Evolutionary conservation across 2,797 vertebrate species (phyloP), one percentile per base, ranked within the genome.

Genomic region (Chlorospingus semifuscus): DNA sequence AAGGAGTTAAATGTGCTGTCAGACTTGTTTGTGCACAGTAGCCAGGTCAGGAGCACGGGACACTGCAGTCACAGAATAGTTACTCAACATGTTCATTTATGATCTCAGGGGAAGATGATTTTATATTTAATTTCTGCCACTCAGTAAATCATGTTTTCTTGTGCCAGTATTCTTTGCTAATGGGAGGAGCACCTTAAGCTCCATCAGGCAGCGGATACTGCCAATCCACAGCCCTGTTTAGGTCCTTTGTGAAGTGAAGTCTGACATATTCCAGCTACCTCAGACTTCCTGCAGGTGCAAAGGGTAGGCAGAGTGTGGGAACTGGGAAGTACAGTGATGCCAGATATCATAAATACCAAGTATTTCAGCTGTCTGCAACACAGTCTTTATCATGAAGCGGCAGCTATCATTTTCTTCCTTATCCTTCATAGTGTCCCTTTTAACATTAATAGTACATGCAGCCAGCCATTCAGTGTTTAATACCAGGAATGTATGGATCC

Each of bases 221-320:
- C 53, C 15, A 22, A 26, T 50, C 30, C 20, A 3, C 8, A 47
- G 39, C 17, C 11, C 22, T 52, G 21, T 57, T 39, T 16, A 49
- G 32, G 15, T 26, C 26, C 12, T 65, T 46, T 26, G 24, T 76
- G 60, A 60, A 13, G 19, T 76, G 68, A 57, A 13, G 27, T 68
- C 57, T 0, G 0, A 23, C 20, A 32, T 1, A 0, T 39, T 60
- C 4, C 4, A 8, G 11, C 61, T 71, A 29, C 66, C 20, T 79
- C 34, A n/a, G 46, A 30, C 46, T 53, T 76, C 4, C 0, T 26
- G 2, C 59, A 23, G 12, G 13, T 30, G 39, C 4, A 6, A 30
- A 56, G 49, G 14, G 29, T 7, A 1, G 59, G 24, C 39, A 69
- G 50, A 69, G 12, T 9, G 0, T 17, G 12, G 36, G 27, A 70